Conservation (phyloP, 2,797 vertebrate genomes). For the Ambastaia sidthimunki region DNA sequence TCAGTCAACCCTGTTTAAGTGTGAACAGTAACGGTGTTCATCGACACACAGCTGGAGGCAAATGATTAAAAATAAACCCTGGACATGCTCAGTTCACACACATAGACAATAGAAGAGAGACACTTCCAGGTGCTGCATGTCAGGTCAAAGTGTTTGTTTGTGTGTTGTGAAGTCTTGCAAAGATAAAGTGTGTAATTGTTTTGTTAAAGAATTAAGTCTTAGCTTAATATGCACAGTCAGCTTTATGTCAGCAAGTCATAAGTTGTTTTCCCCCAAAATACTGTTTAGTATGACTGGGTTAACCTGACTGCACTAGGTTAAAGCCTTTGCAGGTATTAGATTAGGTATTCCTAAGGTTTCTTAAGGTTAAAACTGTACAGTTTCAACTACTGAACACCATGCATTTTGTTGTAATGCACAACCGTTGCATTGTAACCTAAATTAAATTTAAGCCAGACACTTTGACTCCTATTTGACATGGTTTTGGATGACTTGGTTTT, state of each 20-base stretch:
- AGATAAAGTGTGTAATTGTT: background rate
- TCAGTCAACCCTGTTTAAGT: conserved; percentile 36
- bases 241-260: background rate
- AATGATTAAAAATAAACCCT: conserved; percentile 51
- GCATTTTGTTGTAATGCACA: background rate
- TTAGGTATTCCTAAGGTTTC: background rate
- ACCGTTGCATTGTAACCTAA: background rate
- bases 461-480: background rate
- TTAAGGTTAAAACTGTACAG: background rate
- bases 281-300: background rate
- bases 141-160: background rate
- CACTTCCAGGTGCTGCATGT: background rate
- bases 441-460: background rate
- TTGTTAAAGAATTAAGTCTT: background rate
- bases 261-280: background rate
- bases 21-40: conserved; percentile 28
- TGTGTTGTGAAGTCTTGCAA: background rate
- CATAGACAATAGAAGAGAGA: conserved; percentile 7
- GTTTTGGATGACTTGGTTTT: conserved; percentile 11
- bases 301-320: background rate
- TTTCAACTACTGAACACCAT: background rate
- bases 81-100: conserved; percentile 16
- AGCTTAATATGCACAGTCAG: background rate
- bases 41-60: conserved; percentile 46
- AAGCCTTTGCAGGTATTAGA: background rate